Evolutionary conservation across 2,797 vertebrate species (phyloP).

Genomic region (Enteromius radiatus): DNA sequence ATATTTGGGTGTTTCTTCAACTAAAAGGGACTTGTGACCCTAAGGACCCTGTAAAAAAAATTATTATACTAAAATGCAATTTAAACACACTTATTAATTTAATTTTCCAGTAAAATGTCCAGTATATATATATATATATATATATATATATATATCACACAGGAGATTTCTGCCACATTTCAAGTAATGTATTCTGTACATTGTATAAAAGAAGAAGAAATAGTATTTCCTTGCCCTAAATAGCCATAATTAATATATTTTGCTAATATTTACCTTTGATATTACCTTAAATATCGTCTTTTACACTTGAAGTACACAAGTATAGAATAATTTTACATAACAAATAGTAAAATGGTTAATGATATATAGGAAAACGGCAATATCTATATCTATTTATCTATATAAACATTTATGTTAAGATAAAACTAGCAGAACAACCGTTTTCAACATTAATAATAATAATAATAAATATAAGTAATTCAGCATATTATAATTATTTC

Average conservation of each 20-base stretch:
- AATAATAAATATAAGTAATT: neutral
- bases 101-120: neutral
- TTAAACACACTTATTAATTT: neutral
- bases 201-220: too few relatives aligned
- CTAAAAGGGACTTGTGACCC: neutral
- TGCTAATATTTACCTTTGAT: neutral
- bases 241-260: neutral
- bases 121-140: neutral
- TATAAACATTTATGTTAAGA: too few relatives aligned
- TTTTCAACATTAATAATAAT: neutral
- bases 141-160: neutral
- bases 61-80: constrained; percentile 7
- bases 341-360: neutral
- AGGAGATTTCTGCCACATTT: neutral
- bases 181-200: neutral
- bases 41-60: neutral
- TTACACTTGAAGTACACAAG: neutral
- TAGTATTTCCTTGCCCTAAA: too few relatives aligned
- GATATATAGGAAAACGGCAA: neutral
- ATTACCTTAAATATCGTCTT: neutral
- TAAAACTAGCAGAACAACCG: neutral
- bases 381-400: too few relatives aligned
- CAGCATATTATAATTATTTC: neutral
- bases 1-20: constrained; percentile 34
- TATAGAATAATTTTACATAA: neutral